Conservation (phyloP, 2,888 invertebrate genomes). For the Tenthredo scrophulariae region DNA sequence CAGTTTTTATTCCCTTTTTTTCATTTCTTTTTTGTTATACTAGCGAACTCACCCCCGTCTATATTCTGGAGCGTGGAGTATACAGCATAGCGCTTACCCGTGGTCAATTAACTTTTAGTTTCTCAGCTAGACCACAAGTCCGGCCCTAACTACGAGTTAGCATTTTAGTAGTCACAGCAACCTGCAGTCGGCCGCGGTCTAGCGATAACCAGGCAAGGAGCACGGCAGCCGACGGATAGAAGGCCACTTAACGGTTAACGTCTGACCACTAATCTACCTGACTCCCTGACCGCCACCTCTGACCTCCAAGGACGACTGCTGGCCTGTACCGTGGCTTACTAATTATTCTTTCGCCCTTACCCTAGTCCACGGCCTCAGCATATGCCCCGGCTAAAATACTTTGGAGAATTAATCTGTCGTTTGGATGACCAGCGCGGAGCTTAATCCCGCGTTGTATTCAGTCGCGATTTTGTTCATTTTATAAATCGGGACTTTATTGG, state of each 20-base stretch:
- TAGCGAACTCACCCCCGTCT: background rate
- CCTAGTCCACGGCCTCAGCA: conserved; percentile 39
- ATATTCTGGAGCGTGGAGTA: background rate
- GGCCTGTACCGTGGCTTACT: conserved; percentile 63
- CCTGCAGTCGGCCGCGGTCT: conserved; percentile 33
- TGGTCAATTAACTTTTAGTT: conserved; percentile 50
- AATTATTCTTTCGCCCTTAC: conserved; percentile 71
- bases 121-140: conserved; percentile 29
- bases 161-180: conserved; percentile 42
- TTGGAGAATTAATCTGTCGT: conserved; percentile 7
- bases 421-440: background rate
- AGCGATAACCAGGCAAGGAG: conserved; percentile 35
- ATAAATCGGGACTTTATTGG: background rate
- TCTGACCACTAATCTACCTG: conserved; percentile 72
- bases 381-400: conserved; percentile 22
- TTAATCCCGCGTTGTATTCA: background rate
- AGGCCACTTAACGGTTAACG: conserved; percentile 70
- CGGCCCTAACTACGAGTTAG: conserved; percentile 41
- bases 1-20: conserved; percentile 10
- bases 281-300: conserved; percentile 69
- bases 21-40: background rate
- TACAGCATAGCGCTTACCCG: background rate
- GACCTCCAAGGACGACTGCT: conserved; percentile 67
- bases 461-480: background rate
- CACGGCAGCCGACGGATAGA: conserved; percentile 50